Evolutionary conservation across 1,140 invertebrate species (phyloP).

Genomic region (Saccostrea glomerata): DNA sequence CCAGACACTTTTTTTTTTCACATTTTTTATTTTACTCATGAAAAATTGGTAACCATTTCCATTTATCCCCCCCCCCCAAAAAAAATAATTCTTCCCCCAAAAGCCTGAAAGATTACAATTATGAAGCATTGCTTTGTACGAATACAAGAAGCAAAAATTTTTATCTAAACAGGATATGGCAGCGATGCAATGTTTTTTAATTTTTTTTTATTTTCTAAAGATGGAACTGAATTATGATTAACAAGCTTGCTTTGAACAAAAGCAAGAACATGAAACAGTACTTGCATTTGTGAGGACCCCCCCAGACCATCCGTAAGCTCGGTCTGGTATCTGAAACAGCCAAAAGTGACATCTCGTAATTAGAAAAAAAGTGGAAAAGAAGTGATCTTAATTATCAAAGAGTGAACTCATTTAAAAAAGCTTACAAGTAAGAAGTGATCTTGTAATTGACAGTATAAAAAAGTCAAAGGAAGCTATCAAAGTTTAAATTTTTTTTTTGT

Average conservation of each 20-base stretch:
- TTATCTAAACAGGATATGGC: background rate
- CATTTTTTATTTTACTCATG: background rate
- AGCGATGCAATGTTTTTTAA: background rate
- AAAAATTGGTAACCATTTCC: background rate
- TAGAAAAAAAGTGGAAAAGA: background rate
- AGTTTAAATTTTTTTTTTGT: too few relatives aligned
- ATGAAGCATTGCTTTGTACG: background rate
- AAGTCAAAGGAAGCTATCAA: too few relatives aligned
- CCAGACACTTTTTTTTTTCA: too few relatives aligned
- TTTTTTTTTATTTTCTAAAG: background rate
- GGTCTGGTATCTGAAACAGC: slow-evolving; percentile 40
- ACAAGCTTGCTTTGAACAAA: slow-evolving; percentile 21
- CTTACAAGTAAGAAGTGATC: too few relatives aligned
- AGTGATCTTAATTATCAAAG: too few relatives aligned
- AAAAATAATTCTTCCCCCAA: background rate
- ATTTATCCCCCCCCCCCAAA: background rate
- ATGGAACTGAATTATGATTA: slow-evolving; percentile 3
- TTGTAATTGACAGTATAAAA: too few relatives aligned
- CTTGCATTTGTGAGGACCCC: slow-evolving; percentile 37
- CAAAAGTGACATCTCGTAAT: background rate
- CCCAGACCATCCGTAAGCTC: slow-evolving; percentile 37
- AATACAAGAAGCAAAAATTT: slow-evolving; percentile 11
- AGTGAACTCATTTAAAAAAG: too few relatives aligned
- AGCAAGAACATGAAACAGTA: slow-evolving; percentile 22
- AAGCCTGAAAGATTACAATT: background rate